Base-by-base conservation (phyloP, 2,888 invertebrate species). In the Acanthoscelides obtectus region DNA sequence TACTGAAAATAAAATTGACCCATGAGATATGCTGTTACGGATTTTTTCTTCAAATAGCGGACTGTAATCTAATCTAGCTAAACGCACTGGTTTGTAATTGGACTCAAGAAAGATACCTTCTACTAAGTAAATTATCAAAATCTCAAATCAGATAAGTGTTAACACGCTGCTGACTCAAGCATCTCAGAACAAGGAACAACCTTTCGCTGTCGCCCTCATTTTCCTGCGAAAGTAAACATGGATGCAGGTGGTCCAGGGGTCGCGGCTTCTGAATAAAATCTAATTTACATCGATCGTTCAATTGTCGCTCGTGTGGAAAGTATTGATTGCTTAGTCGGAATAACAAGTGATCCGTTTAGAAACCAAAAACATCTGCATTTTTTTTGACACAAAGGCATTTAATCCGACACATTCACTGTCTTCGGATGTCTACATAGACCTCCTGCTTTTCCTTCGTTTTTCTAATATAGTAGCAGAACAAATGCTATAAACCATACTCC, bases 261-360 rank as follows among this genome's bases (percentile, higher is more conserved):
- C 45, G 45, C 1, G 12, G 17, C 45, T 12, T 17, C 17, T 17
- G 74, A 69, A 72, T 71, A 64, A 66, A 74, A 74, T 74, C 72
- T 71, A 74, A 72, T 72, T 71, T 73, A 71, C 68, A 72, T 72
- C 72, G 72, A 70, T 67, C 74, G 69, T 72, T 70, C 72, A 71
- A 72, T 74, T 72, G 72, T 72, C 66, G 72, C 66, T 68, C 21
- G 64, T 66, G 67, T 65, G 67, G 72, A 22, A 25, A 67, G 71
- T 70, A 72, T 74, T 71, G 72, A 74, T 74, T 70, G 69, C 72
- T 69, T n/a, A 63, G 72, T 65, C 64, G 71, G 71, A 72, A 72
- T 71, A 74, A 73, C 72, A 73, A 73, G 72, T 69, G 64, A 72
- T 73, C 69, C 70, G 72, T 73, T 73, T 67, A 17, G 22, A 69